Percentiles rank a stretch among this genome's conserved stretches.
Evolutionary conservation across 2,888 invertebrate species (phyloP).

Genomic region (Xestia c-nigrum): DNA sequence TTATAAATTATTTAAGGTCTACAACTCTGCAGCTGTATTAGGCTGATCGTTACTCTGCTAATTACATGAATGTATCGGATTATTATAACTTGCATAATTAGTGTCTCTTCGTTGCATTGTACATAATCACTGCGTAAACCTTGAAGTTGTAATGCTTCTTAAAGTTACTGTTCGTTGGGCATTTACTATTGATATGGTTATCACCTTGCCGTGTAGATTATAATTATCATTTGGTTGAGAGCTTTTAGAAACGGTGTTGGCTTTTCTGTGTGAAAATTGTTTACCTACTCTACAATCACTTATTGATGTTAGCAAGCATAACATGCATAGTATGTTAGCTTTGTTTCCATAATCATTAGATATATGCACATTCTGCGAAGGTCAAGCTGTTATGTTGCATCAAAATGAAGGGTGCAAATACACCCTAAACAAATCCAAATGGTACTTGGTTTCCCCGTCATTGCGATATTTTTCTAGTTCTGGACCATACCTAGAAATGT

Average conservation of each 20-base stretch:
- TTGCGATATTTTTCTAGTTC: no score
- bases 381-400: not conserved
- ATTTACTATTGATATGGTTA: not conserved
- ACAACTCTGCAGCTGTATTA: constrained; percentile 51
- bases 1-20: constrained; percentile 60
- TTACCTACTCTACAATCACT: not conserved
- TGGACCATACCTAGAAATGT: no score
- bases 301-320: not conserved
- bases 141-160: constrained; percentile 10
- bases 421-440: no score
- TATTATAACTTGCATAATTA: constrained; percentile 54
- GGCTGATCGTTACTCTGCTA: constrained; percentile 42
- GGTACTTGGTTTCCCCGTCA: no score
- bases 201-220: not conserved
- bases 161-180: not conserved
- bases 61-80: constrained; percentile 42
- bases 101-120: constrained; percentile 26
- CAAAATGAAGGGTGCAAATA: not conserved
- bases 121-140: constrained; percentile 2
- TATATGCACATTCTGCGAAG: not conserved
- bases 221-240: not conserved
- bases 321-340: no score
- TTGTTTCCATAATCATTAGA: not conserved
- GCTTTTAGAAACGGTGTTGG: not conserved
- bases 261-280: not conserved